Evolutionary conservation across 2,113 vertebrate genomes (phyloP).

Genomic region (Sylvietta virens): DNA sequence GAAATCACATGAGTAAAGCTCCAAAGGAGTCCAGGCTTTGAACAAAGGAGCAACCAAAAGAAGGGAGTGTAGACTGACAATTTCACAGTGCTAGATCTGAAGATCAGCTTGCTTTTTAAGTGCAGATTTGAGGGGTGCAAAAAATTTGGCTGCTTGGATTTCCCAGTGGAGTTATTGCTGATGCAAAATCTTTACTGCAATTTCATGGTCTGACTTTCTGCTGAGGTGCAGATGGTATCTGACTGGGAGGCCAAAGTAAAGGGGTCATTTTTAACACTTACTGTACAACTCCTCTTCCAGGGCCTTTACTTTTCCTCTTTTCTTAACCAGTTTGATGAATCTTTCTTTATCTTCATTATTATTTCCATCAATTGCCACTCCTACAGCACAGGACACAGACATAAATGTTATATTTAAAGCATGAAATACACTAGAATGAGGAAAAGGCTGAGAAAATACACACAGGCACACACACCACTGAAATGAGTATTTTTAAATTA

Average conservation of each 20-base stretch:
- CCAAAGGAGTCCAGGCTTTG: not conserved
- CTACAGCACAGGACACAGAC: slow-evolving; percentile 56
- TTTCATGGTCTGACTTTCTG: not conserved
- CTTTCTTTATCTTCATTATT: slow-evolving; percentile 76
- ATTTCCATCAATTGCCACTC: slow-evolving; percentile 89
- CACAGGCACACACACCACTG: not conserved
- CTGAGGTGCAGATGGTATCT: not conserved
- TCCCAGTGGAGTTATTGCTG: not conserved
- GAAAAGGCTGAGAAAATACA: not conserved
- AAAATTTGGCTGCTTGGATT: not conserved
- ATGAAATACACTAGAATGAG: not conserved
- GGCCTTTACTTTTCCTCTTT: slow-evolving; percentile 91
- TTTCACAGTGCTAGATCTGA: not conserved
- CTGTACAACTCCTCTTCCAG: slow-evolving; percentile 90
- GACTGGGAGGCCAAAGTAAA: not conserved
- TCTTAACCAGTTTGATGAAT: slow-evolving; percentile 87
- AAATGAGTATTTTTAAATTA: not conserved
- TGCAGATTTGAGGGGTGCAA: not conserved
- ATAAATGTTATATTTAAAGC: not conserved
- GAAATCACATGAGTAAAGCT: not conserved
- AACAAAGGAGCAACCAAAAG: not conserved
- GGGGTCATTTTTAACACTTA: slow-evolving; percentile 68
- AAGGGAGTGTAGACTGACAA: not conserved
- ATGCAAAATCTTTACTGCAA: not conserved
- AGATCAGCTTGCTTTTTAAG: not conserved